These are phyloP conservation scores for Drosophila carrolli DNA, from an alignment of 1,140 invertebrate genomes.

Conservation along the genomic window DNA sequence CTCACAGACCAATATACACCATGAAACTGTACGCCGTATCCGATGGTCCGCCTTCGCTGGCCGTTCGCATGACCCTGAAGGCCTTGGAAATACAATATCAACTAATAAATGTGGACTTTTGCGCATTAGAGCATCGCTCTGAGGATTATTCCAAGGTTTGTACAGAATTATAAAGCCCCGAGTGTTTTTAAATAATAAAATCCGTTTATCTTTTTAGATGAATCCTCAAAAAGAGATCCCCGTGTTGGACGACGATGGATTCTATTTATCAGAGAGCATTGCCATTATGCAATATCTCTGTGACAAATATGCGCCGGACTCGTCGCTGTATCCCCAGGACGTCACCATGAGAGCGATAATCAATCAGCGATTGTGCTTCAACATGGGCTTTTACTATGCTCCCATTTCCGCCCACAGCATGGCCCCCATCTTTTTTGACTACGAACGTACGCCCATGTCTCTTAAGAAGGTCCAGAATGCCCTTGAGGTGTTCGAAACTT, in stretches of 20 bases:
- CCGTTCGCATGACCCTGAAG: constrained; percentile 89
- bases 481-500: constrained; percentile 89
- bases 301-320: constrained; percentile 88
- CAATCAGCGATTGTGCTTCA: constrained; percentile 91
- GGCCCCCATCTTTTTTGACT: constrained; percentile 90
- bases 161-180: constrained; percentile 11
- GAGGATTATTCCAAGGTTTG: constrained; percentile 88
- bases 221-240: constrained; percentile 93
- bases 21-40: constrained; percentile 90
- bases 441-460: constrained; percentile 87
- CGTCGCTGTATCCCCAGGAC: constrained; percentile 89
- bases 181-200: not conserved
- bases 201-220: constrained; percentile 85
- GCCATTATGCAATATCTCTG: constrained; percentile 91
- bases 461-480: constrained; percentile 89
- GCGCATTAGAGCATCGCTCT: constrained; percentile 89
- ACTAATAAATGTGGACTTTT: constrained; percentile 88
- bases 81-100: constrained; percentile 88
- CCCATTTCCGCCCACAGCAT: constrained; percentile 86
- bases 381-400: constrained; percentile 90
- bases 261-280: constrained; percentile 90
- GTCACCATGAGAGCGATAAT: constrained; percentile 88
- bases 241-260: constrained; percentile 90
- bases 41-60: constrained; percentile 90
- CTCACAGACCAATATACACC: constrained; percentile 68